These are phyloP conservation scores for Zoroaster sp. DNA, from an alignment of 53 echinoderm and acorn worm species.

Conservation along the genomic window DNA sequence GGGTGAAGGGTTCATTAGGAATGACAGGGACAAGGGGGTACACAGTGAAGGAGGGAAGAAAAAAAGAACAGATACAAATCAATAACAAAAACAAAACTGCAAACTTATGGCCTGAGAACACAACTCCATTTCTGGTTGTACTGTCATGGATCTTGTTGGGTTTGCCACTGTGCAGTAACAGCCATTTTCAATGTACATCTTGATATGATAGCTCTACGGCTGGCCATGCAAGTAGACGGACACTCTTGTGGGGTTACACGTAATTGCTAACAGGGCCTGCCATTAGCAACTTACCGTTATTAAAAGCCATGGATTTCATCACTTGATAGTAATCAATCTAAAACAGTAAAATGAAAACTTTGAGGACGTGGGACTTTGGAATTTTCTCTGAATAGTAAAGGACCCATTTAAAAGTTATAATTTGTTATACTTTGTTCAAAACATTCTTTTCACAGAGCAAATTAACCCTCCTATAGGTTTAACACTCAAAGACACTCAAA, in stretches of 20 bases:
- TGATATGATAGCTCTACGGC: neutral
- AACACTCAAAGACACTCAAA: too few relatives aligned
- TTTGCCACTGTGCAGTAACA: neutral
- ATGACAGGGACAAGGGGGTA: constrained; percentile 46
- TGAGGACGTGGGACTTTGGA: constrained; percentile 21
- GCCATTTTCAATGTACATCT: neutral
- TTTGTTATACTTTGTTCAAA: too few relatives aligned
- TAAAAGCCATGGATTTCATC: constrained; percentile 38
- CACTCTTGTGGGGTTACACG: constrained; percentile 1
- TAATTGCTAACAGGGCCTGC: constrained; percentile 54
- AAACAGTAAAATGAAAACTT: constrained; percentile 63
- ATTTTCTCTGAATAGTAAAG: too few relatives aligned
- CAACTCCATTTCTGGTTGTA: neutral
- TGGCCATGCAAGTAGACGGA: constrained; percentile 18
- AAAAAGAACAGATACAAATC: constrained; percentile 67
- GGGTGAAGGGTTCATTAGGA: constrained; percentile 66
- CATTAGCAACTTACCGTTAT: constrained; percentile 61
- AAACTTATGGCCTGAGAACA: neutral
- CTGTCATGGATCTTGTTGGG: neutral
- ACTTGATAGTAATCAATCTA: constrained; percentile 58
- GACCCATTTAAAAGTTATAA: too few relatives aligned
- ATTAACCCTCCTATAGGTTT: too few relatives aligned
- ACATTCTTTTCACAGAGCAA: too few relatives aligned
- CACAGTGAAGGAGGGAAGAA: constrained; percentile 29
- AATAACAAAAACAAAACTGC: constrained; percentile 19